Conservation (phyloP, 2,888 invertebrate species). For the Athalia cordata region DNA sequence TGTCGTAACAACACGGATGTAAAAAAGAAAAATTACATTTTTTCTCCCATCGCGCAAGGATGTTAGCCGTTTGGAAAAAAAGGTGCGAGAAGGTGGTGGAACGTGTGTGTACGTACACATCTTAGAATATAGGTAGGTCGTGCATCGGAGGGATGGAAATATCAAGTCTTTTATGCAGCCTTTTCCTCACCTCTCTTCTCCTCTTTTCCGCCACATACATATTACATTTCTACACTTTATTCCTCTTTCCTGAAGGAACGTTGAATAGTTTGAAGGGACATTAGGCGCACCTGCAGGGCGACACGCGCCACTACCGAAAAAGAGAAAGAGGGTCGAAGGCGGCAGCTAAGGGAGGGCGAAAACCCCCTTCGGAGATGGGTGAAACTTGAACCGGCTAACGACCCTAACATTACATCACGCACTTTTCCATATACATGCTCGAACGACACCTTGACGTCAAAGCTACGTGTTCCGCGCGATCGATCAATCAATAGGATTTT, state of each 20-base stretch:
- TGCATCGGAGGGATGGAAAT: conserved; percentile 4
- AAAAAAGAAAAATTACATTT: no score
- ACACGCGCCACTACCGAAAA: conserved; percentile 12
- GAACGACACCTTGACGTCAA: conserved; percentile 7
- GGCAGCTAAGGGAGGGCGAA: background rate
- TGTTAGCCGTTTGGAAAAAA: no score
- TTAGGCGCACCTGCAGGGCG: conserved; percentile 41
- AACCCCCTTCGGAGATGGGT: conserved; percentile 11
- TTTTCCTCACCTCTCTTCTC: background rate
- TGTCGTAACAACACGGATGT: no score
- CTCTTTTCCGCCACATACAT: no score
- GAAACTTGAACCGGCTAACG: conserved; percentile 38
- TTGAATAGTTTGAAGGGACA: conserved; percentile 44
- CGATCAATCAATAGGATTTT: conserved; percentile 12
- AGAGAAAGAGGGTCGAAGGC: background rate
- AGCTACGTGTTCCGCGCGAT: conserved; percentile 4
- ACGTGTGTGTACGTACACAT: background rate
- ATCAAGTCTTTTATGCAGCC: background rate
- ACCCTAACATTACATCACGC: conserved; percentile 35
- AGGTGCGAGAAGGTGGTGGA: no score
- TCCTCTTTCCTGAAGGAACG: background rate
- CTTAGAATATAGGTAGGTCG: background rate
- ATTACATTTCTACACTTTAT: no score
- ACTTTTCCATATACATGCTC: conserved; percentile 6
- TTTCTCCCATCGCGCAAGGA: no score